These are phyloP conservation scores for Drosophila pseudoobscura DNA, from an alignment of 1,140 invertebrate species.

Conservation along the genomic window DNA sequence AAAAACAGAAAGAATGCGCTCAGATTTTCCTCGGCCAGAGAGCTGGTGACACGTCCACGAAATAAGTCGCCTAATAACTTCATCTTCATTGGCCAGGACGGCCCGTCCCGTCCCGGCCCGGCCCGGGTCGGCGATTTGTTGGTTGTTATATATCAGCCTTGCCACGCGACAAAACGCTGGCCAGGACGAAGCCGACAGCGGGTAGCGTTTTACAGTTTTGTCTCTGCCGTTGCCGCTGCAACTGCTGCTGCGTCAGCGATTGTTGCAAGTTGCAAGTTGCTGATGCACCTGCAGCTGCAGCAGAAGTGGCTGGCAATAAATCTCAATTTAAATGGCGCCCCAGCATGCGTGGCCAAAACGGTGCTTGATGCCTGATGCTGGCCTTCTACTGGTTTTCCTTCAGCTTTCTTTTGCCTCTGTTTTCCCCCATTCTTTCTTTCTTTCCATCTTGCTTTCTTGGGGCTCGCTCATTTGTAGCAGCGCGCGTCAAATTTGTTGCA, in stretches of 20 bases:
- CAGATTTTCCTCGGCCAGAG: no score
- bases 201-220: conserved; percentile 73
- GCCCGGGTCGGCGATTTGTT: conserved; percentile 51
- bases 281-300: conserved; percentile 58
- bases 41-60: conserved; percentile 31
- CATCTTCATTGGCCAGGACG: conserved; percentile 57
- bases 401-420: conserved; percentile 46
- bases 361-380: conserved; percentile 39
- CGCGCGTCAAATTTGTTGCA: conserved; percentile 76
- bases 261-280: conserved; percentile 50
- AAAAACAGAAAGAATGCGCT: conserved; percentile 17
- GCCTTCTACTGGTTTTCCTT: conserved; percentile 76
- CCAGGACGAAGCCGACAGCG: conserved; percentile 11
- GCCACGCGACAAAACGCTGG: conserved; percentile 51
- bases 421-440: conserved; percentile 1
- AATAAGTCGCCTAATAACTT: conserved; percentile 75
- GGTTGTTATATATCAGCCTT: conserved; percentile 68
- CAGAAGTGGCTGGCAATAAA: conserved; percentile 75
- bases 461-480: conserved; percentile 71
- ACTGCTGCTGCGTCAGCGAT: conserved; percentile 6
- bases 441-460: conserved; percentile 24
- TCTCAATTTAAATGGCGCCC: conserved; percentile 83
- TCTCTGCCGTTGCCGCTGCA: conserved; percentile 33
- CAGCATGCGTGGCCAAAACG: conserved; percentile 82
- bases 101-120: no score